phyloP scores from a whole-genome alignment of 2,797 vertebrate species.

The Argya squamiceps region DNA sequence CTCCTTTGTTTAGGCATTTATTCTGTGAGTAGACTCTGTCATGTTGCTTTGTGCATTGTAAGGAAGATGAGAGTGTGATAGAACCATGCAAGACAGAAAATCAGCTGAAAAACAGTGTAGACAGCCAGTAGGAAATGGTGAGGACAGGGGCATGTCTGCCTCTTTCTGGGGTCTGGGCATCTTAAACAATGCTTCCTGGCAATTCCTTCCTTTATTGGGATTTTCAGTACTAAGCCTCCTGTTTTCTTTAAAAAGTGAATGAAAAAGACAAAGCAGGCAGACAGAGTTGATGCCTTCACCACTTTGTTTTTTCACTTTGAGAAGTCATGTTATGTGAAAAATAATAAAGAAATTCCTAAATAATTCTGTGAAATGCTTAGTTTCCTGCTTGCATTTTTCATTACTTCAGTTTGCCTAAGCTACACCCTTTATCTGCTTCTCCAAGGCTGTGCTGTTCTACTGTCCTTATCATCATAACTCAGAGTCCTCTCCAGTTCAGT shows the following conservation, averaged over 20 bases:
- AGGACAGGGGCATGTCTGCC: not conserved
- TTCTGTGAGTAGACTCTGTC: not conserved
- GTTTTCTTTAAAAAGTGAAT: not conserved
- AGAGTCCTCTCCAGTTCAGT: not conserved
- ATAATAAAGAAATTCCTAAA: not conserved
- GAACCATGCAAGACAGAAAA: not conserved
- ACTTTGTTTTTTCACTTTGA: not conserved
- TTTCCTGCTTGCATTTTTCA: not conserved
- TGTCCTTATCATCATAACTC: not conserved
- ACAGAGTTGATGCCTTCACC: not conserved
- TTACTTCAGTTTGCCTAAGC: not conserved
- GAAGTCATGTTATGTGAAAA: not conserved
- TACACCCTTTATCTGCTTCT: not conserved
- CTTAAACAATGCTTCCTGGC: not conserved
- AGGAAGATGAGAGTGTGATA: not conserved
- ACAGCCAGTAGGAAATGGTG: not conserved
- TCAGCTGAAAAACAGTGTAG: not conserved
- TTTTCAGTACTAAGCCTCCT: not conserved
- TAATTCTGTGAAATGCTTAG: not conserved
- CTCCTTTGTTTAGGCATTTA: not conserved
- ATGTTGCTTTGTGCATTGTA: fast-evolving
- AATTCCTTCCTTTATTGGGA: not conserved
- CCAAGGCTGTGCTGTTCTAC: not conserved
- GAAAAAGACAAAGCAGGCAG: not conserved
- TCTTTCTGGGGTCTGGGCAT: not conserved